These are phyloP conservation scores for Chloropsis hardwickii DNA, from an alignment of 2,113 vertebrate species.

Conservation along the genomic window DNA sequence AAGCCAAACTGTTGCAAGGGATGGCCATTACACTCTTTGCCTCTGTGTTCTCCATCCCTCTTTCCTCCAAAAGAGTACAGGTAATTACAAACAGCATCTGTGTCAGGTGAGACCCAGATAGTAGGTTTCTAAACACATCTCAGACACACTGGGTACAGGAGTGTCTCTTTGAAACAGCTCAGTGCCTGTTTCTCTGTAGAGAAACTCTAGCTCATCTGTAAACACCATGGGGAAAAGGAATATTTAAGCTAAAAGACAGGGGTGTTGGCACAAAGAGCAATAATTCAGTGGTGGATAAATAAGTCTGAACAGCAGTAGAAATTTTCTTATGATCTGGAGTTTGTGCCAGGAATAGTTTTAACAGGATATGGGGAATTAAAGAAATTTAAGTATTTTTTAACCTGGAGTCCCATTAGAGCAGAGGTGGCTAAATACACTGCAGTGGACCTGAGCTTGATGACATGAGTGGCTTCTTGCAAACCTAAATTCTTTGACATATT, in stretches of 20 bases:
- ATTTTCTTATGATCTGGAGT: neutral
- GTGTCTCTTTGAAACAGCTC: neutral
- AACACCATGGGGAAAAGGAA: rapidly evolving
- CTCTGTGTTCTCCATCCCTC: neutral
- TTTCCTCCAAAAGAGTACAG: neutral
- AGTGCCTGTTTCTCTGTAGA: neutral
- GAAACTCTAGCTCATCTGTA: neutral
- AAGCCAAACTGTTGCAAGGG: neutral
- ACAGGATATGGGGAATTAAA: neutral
- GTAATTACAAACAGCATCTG: neutral
- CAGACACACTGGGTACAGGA: neutral
- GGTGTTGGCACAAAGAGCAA: neutral
- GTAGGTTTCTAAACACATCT: neutral
- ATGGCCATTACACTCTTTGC: neutral
- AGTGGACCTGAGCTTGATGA: neutral
- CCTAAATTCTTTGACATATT: neutral
- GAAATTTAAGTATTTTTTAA: neutral
- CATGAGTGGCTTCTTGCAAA: neutral
- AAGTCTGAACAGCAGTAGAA: neutral
- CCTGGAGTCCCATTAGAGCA: neutral
- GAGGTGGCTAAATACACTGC: neutral
- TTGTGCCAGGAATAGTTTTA: neutral
- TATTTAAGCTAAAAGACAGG: neutral
- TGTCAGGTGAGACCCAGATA: neutral
- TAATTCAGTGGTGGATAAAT: neutral